Percentiles rank a stretch among this genome's conserved stretches.
Conservation (phyloP, 2,113 vertebrate genomes). For the Theristicus caerulescens region DNA sequence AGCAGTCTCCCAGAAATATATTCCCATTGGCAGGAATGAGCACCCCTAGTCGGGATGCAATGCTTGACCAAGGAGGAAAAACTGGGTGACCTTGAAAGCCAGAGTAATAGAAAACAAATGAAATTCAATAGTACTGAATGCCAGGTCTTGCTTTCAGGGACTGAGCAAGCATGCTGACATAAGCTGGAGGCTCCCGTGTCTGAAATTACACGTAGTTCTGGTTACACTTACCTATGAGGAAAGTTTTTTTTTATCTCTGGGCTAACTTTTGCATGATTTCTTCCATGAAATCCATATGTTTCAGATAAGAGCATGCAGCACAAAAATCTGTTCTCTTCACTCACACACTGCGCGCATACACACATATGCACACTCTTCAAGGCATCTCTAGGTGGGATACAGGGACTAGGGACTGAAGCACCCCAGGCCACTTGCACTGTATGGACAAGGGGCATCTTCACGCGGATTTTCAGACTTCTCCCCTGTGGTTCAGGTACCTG, state of each 20-base stretch:
- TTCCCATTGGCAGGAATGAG: not conserved
- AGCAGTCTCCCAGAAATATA: not conserved
- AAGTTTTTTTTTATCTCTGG: not conserved
- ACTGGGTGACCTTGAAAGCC: not conserved
- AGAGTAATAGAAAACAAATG: not conserved
- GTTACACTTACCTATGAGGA: not conserved
- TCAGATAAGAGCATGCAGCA: not conserved
- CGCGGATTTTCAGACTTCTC: not conserved
- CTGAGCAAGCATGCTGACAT: not conserved
- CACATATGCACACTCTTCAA: not conserved
- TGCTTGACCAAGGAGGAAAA: rapidly evolving
- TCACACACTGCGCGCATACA: not conserved
- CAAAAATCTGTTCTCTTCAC: not conserved
- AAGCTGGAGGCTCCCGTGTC: not conserved
- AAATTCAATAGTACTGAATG: not conserved
- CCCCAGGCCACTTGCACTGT: too few relatives aligned
- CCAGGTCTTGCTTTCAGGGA: not conserved
- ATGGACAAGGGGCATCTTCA: not conserved
- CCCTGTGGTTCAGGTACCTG: not conserved
- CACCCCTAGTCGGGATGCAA: rapidly evolving
- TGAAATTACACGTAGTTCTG: not conserved
- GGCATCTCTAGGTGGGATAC: not conserved
- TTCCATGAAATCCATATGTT: not conserved
- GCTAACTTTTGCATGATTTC: not conserved
- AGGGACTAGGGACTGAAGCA: not conserved